Base-by-base conservation (phyloP, 2,888 invertebrate genomes). In the Aphidius colemani region DNA sequence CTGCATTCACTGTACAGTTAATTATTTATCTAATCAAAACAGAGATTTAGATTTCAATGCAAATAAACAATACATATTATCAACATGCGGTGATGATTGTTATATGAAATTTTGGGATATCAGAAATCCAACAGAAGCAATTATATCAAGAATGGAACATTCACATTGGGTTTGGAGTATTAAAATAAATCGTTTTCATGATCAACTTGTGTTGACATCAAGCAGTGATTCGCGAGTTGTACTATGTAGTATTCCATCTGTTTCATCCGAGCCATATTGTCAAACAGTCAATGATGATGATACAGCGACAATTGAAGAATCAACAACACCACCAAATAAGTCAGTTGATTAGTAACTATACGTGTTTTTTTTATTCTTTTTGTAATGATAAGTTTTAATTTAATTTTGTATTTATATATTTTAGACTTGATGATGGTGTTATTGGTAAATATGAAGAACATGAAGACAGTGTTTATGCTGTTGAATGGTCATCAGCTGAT, bases 391-490 rank as follows among this genome's bases (percentile, higher is more conserved):
- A 11, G 3, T 13, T n/a, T n/a, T 11, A 1, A 44, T 61, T 7
- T 7, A 56, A 53, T n/a, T 60, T 53, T 62, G 46, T 46, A 3
- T 40, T 44, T 44, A 39, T 48, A 18, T 46, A 70, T 2, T 73
- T 57, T 75, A 91, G 90, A 62, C 79, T 91, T 40, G 88, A 91
- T 69, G 98, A 98, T 84, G 96, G 96, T 2, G 89, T 97, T 0
- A 85, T 98, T 6, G 92, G 93, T 61, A 93, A 91, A 65, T 97
- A 96, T 78, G 97, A 98, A 79, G 95, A 96, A 74, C 98, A 99
- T 78, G 98, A 98, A 81, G 98, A 99, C 83, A 95, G 96, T 7
- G 98, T 99, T 11, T 99, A 98, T 84, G 93, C 94, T 76, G 95
- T 93, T 0, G 97, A 97, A 83, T 99, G 98, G 98, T 96, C 96